phyloP scores from a whole-genome alignment of 2,888 invertebrate genomes.

The Nipponacmea schrenckii region DNA sequence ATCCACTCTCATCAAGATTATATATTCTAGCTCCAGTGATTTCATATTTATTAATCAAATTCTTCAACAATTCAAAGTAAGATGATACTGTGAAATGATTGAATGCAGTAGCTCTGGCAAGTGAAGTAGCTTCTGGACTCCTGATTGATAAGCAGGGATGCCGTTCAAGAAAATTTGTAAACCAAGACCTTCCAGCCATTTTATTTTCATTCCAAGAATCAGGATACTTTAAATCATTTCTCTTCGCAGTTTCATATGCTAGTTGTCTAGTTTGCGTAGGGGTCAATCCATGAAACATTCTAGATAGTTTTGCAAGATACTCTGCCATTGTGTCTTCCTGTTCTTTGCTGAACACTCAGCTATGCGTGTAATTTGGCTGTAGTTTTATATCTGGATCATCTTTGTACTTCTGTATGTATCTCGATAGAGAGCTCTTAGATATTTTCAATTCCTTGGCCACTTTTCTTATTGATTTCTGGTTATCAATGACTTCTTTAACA shows the following conservation, averaged over 20 bases:
- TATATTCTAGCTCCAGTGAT: conserved; percentile 6
- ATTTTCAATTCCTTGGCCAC: conserved; percentile 4
- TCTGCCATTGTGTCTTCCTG: conserved; percentile 12
- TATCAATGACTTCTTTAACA: neutral
- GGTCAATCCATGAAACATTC: conserved; percentile 14
- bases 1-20: conserved; percentile 19
- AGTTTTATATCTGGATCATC: neutral
- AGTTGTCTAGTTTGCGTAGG: conserved; percentile 4
- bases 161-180: neutral
- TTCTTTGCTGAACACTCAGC: neutral
- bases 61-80: neutral
- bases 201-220: conserved; percentile 3
- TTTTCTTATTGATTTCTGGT: neutral
- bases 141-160: neutral
- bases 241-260: neutral
- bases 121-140: conserved; percentile 12
- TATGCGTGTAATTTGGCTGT: conserved; percentile 5
- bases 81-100: neutral
- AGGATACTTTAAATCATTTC: neutral
- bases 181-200: conserved; percentile 7
- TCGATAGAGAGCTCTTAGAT: neutral
- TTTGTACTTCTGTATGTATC: neutral
- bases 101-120: neutral
- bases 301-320: conserved; percentile 4
- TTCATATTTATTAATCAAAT: neutral